Evolutionary conservation across 2,113 vertebrate genomes (phyloP).

Genomic region (Elachura formosa): DNA sequence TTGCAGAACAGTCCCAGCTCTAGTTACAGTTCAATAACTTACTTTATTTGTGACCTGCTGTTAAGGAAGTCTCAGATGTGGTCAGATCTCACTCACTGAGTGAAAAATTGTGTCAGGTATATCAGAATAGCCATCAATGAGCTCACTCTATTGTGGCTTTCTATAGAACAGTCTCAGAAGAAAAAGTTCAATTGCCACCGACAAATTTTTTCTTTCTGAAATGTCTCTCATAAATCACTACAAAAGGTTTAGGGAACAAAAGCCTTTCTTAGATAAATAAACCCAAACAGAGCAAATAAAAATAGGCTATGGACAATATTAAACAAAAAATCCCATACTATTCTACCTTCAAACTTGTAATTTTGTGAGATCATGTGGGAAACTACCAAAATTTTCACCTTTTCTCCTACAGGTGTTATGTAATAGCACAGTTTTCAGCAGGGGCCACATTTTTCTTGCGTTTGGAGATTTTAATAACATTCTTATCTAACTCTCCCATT

Average conservation of each 20-base stretch:
- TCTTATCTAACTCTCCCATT: not conserved
- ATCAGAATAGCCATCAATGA: not conserved
- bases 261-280: not conserved
- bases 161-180: not conserved
- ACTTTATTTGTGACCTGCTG: not conserved
- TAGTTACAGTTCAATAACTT: not conserved
- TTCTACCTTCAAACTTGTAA: not conserved
- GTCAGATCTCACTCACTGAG: not conserved
- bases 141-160: not conserved
- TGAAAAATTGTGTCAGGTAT: not conserved
- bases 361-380: not conserved
- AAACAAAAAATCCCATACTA: not conserved
- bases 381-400: not conserved
- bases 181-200: not conserved
- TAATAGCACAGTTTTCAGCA: not conserved
- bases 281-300: not conserved
- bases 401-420: not conserved
- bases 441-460: not conserved
- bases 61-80: not conserved
- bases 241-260: not conserved
- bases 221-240: not conserved
- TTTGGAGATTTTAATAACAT: not conserved
- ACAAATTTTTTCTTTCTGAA: not conserved
- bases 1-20: not conserved
- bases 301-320: not conserved